Evolutionary conservation across 2,888 invertebrate species (phyloP).

Genomic region (Rotaria socialis): DNA sequence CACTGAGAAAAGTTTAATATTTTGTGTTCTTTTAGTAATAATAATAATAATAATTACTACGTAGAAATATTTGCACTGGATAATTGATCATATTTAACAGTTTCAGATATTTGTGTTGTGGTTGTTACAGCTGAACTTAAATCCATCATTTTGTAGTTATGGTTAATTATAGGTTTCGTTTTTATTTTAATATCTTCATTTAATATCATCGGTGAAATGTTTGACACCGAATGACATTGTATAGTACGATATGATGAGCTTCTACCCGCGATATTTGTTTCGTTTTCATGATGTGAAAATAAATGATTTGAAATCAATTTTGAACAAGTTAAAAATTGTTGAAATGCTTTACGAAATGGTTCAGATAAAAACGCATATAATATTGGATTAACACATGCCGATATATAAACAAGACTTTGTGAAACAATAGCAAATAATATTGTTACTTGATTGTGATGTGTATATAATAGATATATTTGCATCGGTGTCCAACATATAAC

Average conservation of each 20-base stretch:
- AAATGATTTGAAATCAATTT: background rate
- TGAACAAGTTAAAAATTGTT: conserved; percentile 36
- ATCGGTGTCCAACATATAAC: conserved; percentile 87
- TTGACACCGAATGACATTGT: background rate
- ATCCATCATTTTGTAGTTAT: background rate
- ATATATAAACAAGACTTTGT: conserved; percentile 72
- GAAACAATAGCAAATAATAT: conserved; percentile 51
- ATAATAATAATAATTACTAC: background rate
- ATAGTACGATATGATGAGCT: background rate
- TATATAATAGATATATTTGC: conserved; percentile 67
- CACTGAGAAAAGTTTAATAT: background rate
- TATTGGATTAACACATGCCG: conserved; percentile 88
- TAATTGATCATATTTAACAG: background rate
- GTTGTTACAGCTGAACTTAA: background rate
- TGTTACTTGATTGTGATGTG: conserved; percentile 36
- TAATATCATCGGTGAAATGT: background rate
- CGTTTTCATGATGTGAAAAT: background rate
- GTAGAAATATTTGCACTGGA: background rate
- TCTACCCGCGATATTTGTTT: background rate
- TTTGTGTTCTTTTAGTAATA: background rate
- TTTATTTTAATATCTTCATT: background rate
- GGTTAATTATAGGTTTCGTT: background rate
- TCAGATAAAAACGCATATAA: conserved; percentile 88
- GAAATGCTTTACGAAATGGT: conserved; percentile 72
- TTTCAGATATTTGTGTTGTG: background rate